Conservation (phyloP, 64 coral and sea anemone genomes). For the Catalaphyllia jardinei region DNA sequence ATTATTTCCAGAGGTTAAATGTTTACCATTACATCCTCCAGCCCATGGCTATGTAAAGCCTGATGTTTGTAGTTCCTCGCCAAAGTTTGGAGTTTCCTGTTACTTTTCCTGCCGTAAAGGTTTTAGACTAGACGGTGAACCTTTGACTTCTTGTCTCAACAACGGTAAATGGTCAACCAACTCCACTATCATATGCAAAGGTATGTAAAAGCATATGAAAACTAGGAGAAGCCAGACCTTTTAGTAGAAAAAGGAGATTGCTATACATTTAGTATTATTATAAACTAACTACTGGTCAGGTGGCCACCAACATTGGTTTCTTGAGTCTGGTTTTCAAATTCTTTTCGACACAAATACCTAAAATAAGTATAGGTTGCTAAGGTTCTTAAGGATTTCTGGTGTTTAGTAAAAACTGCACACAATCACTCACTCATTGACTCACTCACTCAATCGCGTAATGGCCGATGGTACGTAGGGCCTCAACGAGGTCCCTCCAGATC, state of each 20-base stretch:
- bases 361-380: too few relatives aligned
- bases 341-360: too few relatives aligned
- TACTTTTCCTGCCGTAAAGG: conserved; percentile 15
- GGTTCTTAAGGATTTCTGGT: too few relatives aligned
- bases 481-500: too few relatives aligned
- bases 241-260: neutral
- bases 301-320: too few relatives aligned
- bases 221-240: neutral
- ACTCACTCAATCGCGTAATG: too few relatives aligned
- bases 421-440: too few relatives aligned
- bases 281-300: too few relatives aligned
- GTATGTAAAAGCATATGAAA: neutral
- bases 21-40: neutral
- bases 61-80: neutral
- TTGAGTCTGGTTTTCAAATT: too few relatives aligned
- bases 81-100: neutral
- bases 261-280: too few relatives aligned
- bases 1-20: neutral
- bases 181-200: conserved; percentile 3
- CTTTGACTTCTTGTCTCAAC: neutral
- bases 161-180: conserved; percentile 8
- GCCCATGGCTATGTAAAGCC: neutral
- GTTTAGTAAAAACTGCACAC: too few relatives aligned
- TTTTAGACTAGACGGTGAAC: neutral
- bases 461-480: too few relatives aligned